A percentile compares a stretch with the other conserved stretches of the same genome.
These are phyloP conservation scores for Puffinus mauretanicus DNA, from an alignment of 2,113 vertebrate genomes.

Conservation along the genomic window DNA sequence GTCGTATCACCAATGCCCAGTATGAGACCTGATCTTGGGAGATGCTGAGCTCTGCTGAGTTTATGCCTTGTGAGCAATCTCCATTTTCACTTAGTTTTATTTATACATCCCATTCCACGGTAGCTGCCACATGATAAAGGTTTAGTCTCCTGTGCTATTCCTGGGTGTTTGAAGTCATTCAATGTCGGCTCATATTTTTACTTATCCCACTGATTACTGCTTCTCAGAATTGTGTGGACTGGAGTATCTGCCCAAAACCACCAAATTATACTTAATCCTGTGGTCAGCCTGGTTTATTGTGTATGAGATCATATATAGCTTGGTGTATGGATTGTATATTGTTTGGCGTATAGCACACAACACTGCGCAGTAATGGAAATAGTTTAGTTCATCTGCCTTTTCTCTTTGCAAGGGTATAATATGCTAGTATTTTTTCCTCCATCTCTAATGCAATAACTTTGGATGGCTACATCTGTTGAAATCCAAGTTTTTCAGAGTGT, in stretches of 20 bases:
- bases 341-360: not conserved
- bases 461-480: not conserved
- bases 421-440: not conserved
- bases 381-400: not conserved
- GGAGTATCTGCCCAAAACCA: not conserved
- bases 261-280: not conserved
- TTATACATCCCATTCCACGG: not conserved
- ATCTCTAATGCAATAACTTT: not conserved
- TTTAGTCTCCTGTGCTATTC: not conserved
- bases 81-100: not conserved
- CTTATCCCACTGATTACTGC: not conserved
- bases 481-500: not conserved
- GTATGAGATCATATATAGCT: not conserved
- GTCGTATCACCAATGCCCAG: not conserved
- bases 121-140: not conserved
- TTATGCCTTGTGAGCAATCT: not conserved
- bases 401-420: not conserved
- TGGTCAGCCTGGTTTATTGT: not conserved
- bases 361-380: not conserved
- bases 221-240: not conserved
- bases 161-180: not conserved
- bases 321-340: not conserved
- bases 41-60: not conserved
- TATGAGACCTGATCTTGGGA: not conserved
- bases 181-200: not conserved